Evolutionary conservation across 1,140 invertebrate genomes (phyloP), one percentile per base, ranked within the genome.

Genomic region (Lordiphosa collinella): DNA sequence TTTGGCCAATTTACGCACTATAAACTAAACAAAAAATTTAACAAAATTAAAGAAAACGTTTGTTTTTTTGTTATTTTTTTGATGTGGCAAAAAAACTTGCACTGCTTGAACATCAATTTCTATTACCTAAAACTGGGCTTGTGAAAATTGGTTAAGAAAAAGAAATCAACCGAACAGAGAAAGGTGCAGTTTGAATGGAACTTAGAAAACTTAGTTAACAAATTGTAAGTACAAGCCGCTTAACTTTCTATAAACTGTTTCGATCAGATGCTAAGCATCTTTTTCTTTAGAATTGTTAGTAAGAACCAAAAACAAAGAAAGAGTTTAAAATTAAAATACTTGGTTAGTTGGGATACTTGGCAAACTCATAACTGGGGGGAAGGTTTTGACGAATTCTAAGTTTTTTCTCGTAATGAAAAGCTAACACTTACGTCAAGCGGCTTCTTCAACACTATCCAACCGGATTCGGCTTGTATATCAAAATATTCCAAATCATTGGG

Each of bases 391-490:
- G 2, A 29, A 56, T 14, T 25, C 1, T 25, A 25, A 6, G 5
- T 51, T 10, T 14, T 16, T 14, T 16, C 8, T 38, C 1, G 31
- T 34, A 59, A 12, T 60, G 60, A 49, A 60, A 87, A 87, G 51
- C 70, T 76, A 89, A 90, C 91, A 97, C 96, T 97, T 95, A 97
- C 96, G 93, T 98, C 96, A 69, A 98, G 91, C 50, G 96, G 95
- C 88, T 97, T 97, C 91, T 96, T 96, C 62, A 98, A 90, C 18
- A 96, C 95, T 86, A 98, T 98, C 96, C 96, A 98, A 84, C 97
- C 97, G 79, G 96, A 97, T 89, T 98, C 97, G 65, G 96, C 95
- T 91, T 97, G 96, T 66, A 98, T 97, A 89, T 96, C 95, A 90
- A 98, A 98, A 90, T 98, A 98, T 87, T 97, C 95, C 63, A 97